Base-by-base conservation (phyloP, 2,888 invertebrate genomes). In the Netelia fuscicornis region DNA sequence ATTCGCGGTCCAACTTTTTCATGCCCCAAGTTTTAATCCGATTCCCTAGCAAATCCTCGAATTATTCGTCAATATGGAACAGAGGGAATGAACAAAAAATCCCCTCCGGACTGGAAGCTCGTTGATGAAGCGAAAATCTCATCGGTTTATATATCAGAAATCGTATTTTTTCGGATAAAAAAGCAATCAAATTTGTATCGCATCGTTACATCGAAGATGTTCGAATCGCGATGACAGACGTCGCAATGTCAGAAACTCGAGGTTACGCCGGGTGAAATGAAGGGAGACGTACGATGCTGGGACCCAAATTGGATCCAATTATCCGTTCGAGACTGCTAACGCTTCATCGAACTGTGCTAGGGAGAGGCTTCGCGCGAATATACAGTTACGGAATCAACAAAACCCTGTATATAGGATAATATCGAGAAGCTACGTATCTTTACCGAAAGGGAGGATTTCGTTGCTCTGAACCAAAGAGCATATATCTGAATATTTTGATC, bases 301-400 rank as follows among this genome's bases (percentile, higher is more conserved):
- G 37, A 54, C 54, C 71, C 52, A 78, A 84, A 84, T 77, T 81
- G 77, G 48, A 74, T 68, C 68, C 72, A 81, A 84, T 84, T 77
- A 77, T 81, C 72, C 44, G 60, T 58, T 70, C 37, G 71, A 64
- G 60, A 17, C 30, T 65, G 54, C 42, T 77, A 67, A 84, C 80
- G 76, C 81, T 77, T 81, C 62, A 72, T 77, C 72, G 84, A 77
- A 81, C 71, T 54, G 54, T 67, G 76, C 52, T 37, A n/a, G 20
- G 60, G 77, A 60, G 30, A 23, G 67, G 84, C 81, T 78, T 77
- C 77, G 72, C 20, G 54, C 64, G 52, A 48, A 58, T 58, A 58
- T 48, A 13, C 11, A 48, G 48, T 48, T 48, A 13, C 48, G 10
- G 13, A 13, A 48, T 48, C 13, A 13, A 48, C 48, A 30, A 30